Evolutionary conservation across 2,113 vertebrate genomes (phyloP).

Genomic region (Parotia lawesii): DNA sequence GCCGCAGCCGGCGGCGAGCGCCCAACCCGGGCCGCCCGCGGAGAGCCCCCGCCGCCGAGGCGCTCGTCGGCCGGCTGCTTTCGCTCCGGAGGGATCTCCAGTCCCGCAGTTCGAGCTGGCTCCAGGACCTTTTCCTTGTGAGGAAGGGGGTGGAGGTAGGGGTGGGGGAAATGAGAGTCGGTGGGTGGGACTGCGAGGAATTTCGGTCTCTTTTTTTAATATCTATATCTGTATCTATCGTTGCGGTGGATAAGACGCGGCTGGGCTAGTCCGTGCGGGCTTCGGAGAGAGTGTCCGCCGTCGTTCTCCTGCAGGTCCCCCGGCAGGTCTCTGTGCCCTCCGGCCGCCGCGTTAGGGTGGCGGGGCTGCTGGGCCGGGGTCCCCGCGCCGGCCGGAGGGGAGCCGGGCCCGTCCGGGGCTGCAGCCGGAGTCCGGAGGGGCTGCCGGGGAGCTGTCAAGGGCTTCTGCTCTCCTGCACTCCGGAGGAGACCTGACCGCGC

Average conservation of each 20-base stretch:
- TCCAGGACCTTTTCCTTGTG: conserved; percentile 40
- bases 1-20: background rate
- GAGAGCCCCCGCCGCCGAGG: background rate
- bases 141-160: conserved; percentile 53
- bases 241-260: background rate
- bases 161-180: conserved; percentile 55
- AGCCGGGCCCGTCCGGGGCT: background rate
- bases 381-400: background rate
- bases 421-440: background rate
- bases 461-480: background rate
- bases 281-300: background rate
- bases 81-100: background rate
- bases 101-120: background rate
- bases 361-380: background rate
- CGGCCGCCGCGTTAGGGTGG: background rate
- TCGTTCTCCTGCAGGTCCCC: background rate
- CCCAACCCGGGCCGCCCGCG: background rate
- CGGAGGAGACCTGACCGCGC: background rate
- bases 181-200: conserved; percentile 51
- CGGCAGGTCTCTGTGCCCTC: background rate
- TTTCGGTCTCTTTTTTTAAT: conserved; percentile 41
- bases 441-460: background rate
- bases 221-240: conserved; percentile 41
- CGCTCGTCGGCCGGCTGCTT: background rate
- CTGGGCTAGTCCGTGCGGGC: background rate